A percentile compares a stretch with the other conserved stretches of the same genome.
phyloP scores from a whole-genome alignment of 2,888 invertebrate species.

The Adela reaumurella region DNA sequence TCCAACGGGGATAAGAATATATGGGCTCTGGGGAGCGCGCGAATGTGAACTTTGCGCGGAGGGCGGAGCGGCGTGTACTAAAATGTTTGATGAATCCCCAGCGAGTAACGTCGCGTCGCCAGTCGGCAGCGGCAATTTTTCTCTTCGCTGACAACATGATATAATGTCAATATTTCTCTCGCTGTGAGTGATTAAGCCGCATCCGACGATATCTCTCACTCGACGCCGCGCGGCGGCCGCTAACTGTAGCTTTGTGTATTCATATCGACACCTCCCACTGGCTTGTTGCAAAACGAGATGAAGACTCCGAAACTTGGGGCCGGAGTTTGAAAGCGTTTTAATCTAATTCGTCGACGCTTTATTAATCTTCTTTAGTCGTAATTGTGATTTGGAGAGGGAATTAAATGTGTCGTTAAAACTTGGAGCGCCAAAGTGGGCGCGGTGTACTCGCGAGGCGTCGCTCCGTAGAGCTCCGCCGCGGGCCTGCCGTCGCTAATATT shows the following conservation, averaged over 20 bases:
- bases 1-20: neutral
- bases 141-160: slow-evolving; percentile 56
- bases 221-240: slow-evolving; percentile 16
- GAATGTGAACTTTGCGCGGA: neutral
- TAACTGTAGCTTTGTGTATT: too few relatives aligned
- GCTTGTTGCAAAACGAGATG: too few relatives aligned
- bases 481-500: neutral
- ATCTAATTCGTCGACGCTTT: too few relatives aligned
- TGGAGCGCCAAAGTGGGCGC: too few relatives aligned
- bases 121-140: slow-evolving; percentile 45
- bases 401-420: too few relatives aligned
- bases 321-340: too few relatives aligned
- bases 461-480: too few relatives aligned
- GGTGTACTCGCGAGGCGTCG: too few relatives aligned
- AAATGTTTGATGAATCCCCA: slow-evolving; percentile 26
- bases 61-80: neutral
- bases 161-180: slow-evolving; percentile 51
- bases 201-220: slow-evolving; percentile 54
- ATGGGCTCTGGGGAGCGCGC: neutral
- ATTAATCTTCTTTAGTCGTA: too few relatives aligned
- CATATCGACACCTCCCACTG: too few relatives aligned
- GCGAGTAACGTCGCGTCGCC: slow-evolving; percentile 24
- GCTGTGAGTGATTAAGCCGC: slow-evolving; percentile 56
- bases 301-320: too few relatives aligned
- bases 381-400: too few relatives aligned